Evolutionary conservation across 2,797 vertebrate genomes (phyloP), one percentile per base, ranked within the genome.

Genomic region (Lepus townsendii): DNA sequence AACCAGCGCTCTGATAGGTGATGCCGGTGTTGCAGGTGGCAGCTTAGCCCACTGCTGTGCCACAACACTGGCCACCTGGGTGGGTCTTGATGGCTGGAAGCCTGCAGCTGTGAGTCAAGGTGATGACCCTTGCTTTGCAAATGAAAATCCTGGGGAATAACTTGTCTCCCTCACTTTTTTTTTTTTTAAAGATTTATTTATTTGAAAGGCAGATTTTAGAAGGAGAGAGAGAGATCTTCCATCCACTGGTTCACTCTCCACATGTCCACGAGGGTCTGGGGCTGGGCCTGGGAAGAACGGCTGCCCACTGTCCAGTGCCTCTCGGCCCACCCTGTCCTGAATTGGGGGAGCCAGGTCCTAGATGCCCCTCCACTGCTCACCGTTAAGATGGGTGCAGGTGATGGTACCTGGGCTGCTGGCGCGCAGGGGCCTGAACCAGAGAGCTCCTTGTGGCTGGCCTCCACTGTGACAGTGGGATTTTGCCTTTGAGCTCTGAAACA

Each of bases 291-390:
- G 69, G 65, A 52, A 26, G 52, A 19, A 13, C 5, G 38, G 22
- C 12, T 5, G 4, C 32, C 32, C 2, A 1, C 9, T 30, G 22
- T 7, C 63, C 27, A 20, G 0, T 6, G n/a, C 7, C 19, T 30
- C 22, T 77, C 22, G 24, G 27, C 22, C 2, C 22, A 30, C 32
- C 32, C 82, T 30, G 57, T 26, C 50, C 52, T 11, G 4, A 72
- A 19, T 30, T 30, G 5, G 62, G 65, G 57, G 14, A 4, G 38
- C 1, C 0, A 27, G 19, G 30, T 27, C 14, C 50, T 52, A 2
- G 19, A 50, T 35, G 30, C 20, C 60, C 69, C 5, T 50, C 47
- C n/a, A 52, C 5, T 2, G 0, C 42, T 83, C 35, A 3, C 42
- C n/a, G 42, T 47, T 38, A 20, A 57, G 27, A 38, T 9, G 32